phyloP scores from a whole-genome alignment of 2,797 vertebrate genomes.

The Erethizon dorsatum region DNA sequence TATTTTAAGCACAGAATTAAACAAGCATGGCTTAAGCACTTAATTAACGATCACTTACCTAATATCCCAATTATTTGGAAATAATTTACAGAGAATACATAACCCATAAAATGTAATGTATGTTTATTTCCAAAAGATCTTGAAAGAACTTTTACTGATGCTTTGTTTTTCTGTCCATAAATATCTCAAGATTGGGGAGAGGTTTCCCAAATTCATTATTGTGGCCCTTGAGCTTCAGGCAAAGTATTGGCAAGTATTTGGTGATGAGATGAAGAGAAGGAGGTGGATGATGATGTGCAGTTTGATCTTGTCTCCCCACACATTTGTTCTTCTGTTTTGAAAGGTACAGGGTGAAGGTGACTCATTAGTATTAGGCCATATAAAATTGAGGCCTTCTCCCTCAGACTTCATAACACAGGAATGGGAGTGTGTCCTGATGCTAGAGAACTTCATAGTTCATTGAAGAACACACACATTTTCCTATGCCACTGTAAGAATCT shows the following conservation, averaged over 20 bases:
- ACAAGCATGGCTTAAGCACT: not conserved
- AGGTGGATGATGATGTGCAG: not conserved
- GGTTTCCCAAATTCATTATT: constrained; percentile 24
- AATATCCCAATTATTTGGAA: not conserved
- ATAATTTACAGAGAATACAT: not conserved
- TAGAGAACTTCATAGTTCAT: not conserved
- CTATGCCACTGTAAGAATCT: not conserved
- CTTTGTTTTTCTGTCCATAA: constrained; percentile 43
- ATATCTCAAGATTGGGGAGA: not conserved
- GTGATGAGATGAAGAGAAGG: not conserved
- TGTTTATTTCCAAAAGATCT: constrained; percentile 4
- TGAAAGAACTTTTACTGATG: not conserved
- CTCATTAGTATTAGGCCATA: not conserved
- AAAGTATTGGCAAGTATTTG: constrained; percentile 61
- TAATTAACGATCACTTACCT: constrained; percentile 25
- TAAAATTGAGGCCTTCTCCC: not conserved
- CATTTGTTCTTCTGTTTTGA: not conserved
- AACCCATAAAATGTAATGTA: not conserved
- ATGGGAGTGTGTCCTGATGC: not conserved
- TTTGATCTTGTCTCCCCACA: constrained; percentile 36
- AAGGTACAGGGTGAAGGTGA: not conserved
- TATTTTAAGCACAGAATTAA: not conserved
- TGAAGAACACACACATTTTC: constrained; percentile 54
- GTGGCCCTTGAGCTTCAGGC: not conserved
- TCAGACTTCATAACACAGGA: not conserved